Percentiles rank a stretch among this genome's conserved stretches.
Evolutionary conservation across 1,140 invertebrate genomes (phyloP).

Genomic region (Phymorhynchus buccinoides): DNA sequence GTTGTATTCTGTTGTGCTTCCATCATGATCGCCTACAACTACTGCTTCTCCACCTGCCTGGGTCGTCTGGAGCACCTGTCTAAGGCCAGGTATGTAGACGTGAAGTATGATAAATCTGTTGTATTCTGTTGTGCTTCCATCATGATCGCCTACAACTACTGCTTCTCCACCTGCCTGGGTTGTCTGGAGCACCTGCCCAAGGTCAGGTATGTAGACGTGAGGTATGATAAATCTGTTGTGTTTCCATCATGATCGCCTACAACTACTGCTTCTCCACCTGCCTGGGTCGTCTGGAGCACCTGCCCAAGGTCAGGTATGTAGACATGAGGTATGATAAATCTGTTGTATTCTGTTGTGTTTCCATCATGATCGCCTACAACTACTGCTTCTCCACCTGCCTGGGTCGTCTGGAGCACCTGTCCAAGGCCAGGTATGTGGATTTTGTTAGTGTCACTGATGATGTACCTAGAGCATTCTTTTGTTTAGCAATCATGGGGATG

Average conservation of each 20-base stretch:
- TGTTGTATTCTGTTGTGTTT: too few relatives aligned
- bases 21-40: constrained; percentile 99
- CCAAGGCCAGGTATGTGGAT: constrained; percentile 67
- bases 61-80: constrained; percentile 83
- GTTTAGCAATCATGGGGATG: too few relatives aligned
- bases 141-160: constrained; percentile 99
- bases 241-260: constrained; percentile 99
- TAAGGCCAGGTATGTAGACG: constrained; percentile 68
- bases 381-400: constrained; percentile 99
- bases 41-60: constrained; percentile 97
- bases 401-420: constrained; percentile 83
- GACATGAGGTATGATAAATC: too few relatives aligned
- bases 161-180: constrained; percentile 97
- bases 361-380: constrained; percentile 99
- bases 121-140: too few relatives aligned
- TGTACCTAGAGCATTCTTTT: too few relatives aligned
- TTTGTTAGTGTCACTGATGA: too few relatives aligned
- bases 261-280: constrained; percentile 99
- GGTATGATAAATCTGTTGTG: too few relatives aligned
- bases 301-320: constrained; percentile 67
- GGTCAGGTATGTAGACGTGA: too few relatives aligned
- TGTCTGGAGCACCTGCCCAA: constrained; percentile 79
- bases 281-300: constrained; percentile 86
- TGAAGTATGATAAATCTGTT: too few relatives aligned
- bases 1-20: too few relatives aligned